These are phyloP conservation scores for Stegana nigrithorax DNA, from an alignment of 2,888 invertebrate species.

Conservation along the genomic window DNA sequence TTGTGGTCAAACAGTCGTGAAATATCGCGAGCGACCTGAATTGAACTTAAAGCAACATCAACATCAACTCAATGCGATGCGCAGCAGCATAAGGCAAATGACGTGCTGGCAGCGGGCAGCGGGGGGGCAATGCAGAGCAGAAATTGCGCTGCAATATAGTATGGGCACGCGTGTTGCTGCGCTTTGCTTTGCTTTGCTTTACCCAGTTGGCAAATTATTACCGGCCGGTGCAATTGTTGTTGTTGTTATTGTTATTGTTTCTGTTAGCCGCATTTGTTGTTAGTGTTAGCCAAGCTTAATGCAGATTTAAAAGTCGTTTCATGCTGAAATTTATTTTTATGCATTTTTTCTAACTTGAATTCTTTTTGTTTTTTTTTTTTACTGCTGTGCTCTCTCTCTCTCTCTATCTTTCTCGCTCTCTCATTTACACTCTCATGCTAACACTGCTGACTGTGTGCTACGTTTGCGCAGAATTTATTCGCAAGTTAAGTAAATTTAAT, in stretches of 20 bases:
- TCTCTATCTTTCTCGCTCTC: slow-evolving; percentile 23
- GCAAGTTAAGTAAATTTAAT: slow-evolving; percentile 59
- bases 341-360: slow-evolving; percentile 28
- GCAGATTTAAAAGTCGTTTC: slow-evolving; percentile 49
- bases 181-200: neutral
- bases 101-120: slow-evolving; percentile 6
- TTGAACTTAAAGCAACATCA: neutral
- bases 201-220: slow-evolving; percentile 15
- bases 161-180: neutral
- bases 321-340: slow-evolving; percentile 62
- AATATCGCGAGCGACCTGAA: neutral
- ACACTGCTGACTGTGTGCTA: neutral
- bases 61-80: neutral
- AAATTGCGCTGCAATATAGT: slow-evolving; percentile 1
- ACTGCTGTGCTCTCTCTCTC: slow-evolving; percentile 5
- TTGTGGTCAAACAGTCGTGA: slow-evolving; percentile 36
- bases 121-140: neutral
- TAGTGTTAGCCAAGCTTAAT: slow-evolving; percentile 20
- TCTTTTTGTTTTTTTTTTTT: neutral
- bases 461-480: slow-evolving; percentile 53
- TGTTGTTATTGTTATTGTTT: slow-evolving; percentile 6
- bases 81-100: slow-evolving; percentile 37
- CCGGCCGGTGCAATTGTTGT: slow-evolving; percentile 39
- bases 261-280: neutral
- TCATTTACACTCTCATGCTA: no score